phyloP scores from a whole-genome alignment of 1,140 invertebrate species.

The Anagrus nilaparvatae region DNA sequence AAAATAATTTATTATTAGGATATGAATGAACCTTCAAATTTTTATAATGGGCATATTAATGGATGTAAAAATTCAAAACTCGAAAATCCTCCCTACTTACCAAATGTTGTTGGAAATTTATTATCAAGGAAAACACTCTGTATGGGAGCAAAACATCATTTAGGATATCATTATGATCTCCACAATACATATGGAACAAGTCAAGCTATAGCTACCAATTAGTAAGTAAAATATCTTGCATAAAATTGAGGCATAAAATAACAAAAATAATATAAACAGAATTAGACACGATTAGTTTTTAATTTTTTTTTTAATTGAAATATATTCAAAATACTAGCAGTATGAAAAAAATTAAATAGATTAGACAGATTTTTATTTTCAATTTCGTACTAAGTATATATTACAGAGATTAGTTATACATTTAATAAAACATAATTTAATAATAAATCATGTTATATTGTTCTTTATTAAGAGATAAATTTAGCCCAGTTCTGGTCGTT shows the following conservation, averaged over 20 bases:
- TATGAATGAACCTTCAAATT: constrained; percentile 84
- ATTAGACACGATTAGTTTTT: too few species aligned
- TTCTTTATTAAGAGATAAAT: too few species aligned
- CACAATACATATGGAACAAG: constrained; percentile 77
- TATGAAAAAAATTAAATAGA: too few species aligned
- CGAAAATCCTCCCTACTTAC: constrained; percentile 61
- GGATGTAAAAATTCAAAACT: constrained; percentile 47
- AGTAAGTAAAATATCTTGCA: constrained; percentile 56
- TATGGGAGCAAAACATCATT: constrained; percentile 65
- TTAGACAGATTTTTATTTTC: constrained; percentile 8
- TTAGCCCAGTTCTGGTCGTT: too few species aligned
- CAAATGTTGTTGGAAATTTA: constrained; percentile 43
- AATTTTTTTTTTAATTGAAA: too few species aligned
- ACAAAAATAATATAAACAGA: background rate
- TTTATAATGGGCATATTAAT: constrained; percentile 53
- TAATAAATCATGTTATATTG: too few species aligned
- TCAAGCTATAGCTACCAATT: constrained; percentile 64
- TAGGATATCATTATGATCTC: constrained; percentile 60
- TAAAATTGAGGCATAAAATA: background rate
- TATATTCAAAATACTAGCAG: too few species aligned
- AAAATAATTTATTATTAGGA: constrained; percentile 41
- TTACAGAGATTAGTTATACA: too few species aligned
- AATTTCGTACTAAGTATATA: too few species aligned
- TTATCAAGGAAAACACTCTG: constrained; percentile 70
- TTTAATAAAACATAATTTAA: too few species aligned